Base-by-base conservation (phyloP, 2,113 vertebrate species). In the Phainopepla nitens region DNA sequence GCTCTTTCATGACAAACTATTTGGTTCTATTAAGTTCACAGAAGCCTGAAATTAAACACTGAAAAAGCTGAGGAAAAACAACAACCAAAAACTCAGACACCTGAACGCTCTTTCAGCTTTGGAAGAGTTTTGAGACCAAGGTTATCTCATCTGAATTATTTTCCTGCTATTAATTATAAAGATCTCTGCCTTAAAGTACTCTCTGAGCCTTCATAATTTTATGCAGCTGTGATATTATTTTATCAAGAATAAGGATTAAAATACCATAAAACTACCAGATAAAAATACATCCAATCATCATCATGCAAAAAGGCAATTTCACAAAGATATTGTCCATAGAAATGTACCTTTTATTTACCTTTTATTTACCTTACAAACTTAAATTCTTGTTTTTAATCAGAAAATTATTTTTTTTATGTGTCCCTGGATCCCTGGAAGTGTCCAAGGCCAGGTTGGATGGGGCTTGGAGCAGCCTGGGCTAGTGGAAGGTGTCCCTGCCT, bases 391-490 rank as follows among this genome's bases (percentile, higher is more conserved):
- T 66, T n/a, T 47, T 39, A 70, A 39, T 56, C 36, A 70, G 27
- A 53, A 35, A 4, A 25, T 4, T 4, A 1, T 39, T 53, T 64
- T 57, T 60, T 19, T 64, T 41, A 28, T 11, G 25, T 47, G 10
- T 10, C 18, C 39, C 73, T 77, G 57, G 16, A 53, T 44, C 45
- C 54, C 62, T 78, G 45, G 33, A 2, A 61, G 21, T 50, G 31
- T 15, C 44, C 44, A 11, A 44, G 12, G 62, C 22, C 12, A 13
- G 36, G 17, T 0, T 53, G 39, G 53, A 44, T 0, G 0, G 36
- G 36, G 21, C 10, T 58, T 50, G 61, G 61, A 31, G 31, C 11
- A 44, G 0, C 25, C 53, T 50, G 53, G 36, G 44, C 0, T 1
- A 2, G 25, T 68, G 61, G 25, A 2, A 76, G 13, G 8, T 86